These are phyloP conservation scores for Hirundichthys speculiger DNA, from an alignment of 2,113 vertebrate genomes.

Conservation along the genomic window DNA sequence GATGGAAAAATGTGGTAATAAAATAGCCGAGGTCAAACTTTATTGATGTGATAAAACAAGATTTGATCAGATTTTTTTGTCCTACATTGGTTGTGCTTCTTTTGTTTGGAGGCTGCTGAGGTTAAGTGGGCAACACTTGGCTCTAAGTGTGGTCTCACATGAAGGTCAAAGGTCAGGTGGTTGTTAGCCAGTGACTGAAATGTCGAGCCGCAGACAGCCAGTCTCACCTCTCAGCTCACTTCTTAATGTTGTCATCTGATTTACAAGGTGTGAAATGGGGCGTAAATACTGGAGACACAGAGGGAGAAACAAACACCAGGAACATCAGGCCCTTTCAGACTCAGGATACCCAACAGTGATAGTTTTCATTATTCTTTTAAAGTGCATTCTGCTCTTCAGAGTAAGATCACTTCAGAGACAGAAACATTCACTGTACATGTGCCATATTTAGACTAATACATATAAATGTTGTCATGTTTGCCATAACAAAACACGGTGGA, in stretches of 20 bases:
- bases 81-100: background rate
- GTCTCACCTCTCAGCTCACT: constrained; percentile 28
- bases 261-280: constrained; percentile 18
- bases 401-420: too few relatives aligned
- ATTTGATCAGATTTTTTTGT: background rate
- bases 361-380: background rate
- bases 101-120: background rate
- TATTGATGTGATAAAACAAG: too few relatives aligned
- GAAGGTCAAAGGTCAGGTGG: constrained; percentile 43
- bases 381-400: background rate
- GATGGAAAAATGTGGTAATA: constrained; percentile 28
- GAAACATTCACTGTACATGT: too few relatives aligned
- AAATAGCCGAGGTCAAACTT: background rate
- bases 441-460: too few relatives aligned
- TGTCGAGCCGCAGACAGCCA: constrained; percentile 32
- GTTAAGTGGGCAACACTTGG: constrained; percentile 1
- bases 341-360: background rate
- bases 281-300: background rate
- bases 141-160: constrained; percentile 5
- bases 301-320: background rate
- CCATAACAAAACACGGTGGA: too few relatives aligned
- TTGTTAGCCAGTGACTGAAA: constrained; percentile 24
- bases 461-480: too few relatives aligned
- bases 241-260: constrained; percentile 11
- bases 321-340: background rate